Base-by-base conservation (phyloP, 2,888 invertebrate species). In the Hydropsyche betteni region DNA sequence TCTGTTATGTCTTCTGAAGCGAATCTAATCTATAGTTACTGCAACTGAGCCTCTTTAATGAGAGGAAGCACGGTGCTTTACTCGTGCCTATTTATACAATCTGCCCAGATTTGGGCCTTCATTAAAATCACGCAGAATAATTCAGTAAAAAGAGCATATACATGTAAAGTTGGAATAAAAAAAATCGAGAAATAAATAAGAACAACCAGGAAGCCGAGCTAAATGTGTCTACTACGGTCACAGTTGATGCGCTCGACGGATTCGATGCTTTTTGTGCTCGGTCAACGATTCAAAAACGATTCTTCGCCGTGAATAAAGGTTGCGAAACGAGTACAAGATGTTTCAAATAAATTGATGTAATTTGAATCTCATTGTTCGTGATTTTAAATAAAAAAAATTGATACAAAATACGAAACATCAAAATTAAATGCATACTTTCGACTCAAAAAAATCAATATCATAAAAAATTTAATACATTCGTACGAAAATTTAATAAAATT, bases 21-120 rank as follows among this genome's bases (percentile, higher is more conserved):
- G 44, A 44, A 44, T 2, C 44, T 44, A 44, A 44, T 44, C 44
- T 44, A 44, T 44, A 44, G 6, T 10, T 10, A 44, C 10, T 44
- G 44, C 44, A 44, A 10, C 2, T 44, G 58, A 14, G 58, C 14
- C 58, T 16, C 8, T 16, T 24, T 58, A 58, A 58, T 58, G 58
- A 58, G 58, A 58, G 58, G 58, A 58, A 58, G 58, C 24, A 24
- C 24, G 58, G 58, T 58, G 58, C 16, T 58, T 58, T 58, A 58
- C 58, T 58, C 58, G 58, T 24, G 58, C 58, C 14, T 58, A 58
- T 58, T 58, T 58, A 58, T 16, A 58, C 24, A 14, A 58, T 58
- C 24, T 58, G 58, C 16, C 16, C 58, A 16, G 58, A 8, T 24
- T 8, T 24, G 58, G 58, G 24, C 58, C 58, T 8, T 24, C 58